These are phyloP conservation scores for Vipera ursinii DNA, from an alignment of 2,797 vertebrate genomes.

Conservation along the genomic window DNA sequence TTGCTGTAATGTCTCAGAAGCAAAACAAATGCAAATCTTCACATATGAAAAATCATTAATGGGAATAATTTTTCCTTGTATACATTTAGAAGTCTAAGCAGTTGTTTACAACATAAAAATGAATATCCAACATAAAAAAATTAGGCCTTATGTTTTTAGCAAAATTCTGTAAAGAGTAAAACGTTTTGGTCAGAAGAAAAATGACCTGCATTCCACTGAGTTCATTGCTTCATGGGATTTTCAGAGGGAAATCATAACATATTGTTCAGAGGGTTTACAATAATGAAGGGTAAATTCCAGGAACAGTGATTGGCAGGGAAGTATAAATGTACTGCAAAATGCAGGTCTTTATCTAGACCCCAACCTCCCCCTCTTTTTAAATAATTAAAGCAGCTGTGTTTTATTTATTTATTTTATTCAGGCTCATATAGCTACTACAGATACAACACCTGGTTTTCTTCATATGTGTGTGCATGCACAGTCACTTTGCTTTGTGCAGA, in stretches of 20 bases:
- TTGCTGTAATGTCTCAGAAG: neutral
- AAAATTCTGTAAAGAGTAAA: neutral
- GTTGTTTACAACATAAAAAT: neutral
- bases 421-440: neutral
- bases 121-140: slow-evolving; percentile 36
- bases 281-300: neutral
- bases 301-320: neutral
- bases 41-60: slow-evolving; percentile 36
- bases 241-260: fast-evolving
- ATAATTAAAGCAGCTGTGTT: neutral
- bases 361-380: neutral
- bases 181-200: neutral
- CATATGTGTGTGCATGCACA: neutral
- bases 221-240: neutral
- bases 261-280: neutral
- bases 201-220: neutral
- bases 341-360: neutral
- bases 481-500: neutral
- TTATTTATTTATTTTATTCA: neutral
- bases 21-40: slow-evolving; percentile 38
- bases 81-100: slow-evolving; percentile 31
- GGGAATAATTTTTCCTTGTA: slow-evolving; percentile 18
- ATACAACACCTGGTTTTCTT: neutral
- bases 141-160: slow-evolving; percentile 31
- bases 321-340: neutral